phyloP scores from a whole-genome alignment of 1,140 invertebrate genomes.

The Cyclina sinensis region DNA sequence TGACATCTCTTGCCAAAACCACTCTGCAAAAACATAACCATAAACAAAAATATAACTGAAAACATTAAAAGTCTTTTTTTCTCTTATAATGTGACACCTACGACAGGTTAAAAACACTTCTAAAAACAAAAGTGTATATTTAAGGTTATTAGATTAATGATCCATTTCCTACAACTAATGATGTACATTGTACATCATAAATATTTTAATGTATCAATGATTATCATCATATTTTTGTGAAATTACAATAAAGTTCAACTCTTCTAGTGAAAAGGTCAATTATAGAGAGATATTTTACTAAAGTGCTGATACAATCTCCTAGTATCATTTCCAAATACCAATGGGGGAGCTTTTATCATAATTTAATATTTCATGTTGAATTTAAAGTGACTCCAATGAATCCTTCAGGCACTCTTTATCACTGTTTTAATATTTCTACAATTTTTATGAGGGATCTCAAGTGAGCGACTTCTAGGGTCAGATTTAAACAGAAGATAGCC shows the following conservation, averaged over 20 bases:
- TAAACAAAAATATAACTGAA: not conserved
- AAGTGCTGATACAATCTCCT: slow-evolving; percentile 47
- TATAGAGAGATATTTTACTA: slow-evolving; percentile 49
- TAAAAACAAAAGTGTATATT: slow-evolving; percentile 7
- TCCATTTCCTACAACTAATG: not conserved
- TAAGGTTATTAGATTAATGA: not conserved
- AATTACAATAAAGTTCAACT: slow-evolving; percentile 58
- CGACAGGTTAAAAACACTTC: slow-evolving; percentile 15
- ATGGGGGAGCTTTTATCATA: slow-evolving; percentile 41
- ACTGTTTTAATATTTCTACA: slow-evolving; percentile 48
- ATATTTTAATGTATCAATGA: slow-evolving; percentile 37
- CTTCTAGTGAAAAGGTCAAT: slow-evolving; percentile 54
- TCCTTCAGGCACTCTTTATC: slow-evolving; percentile 45
- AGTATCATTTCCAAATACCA: slow-evolving; percentile 56
- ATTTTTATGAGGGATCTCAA: slow-evolving; percentile 45
- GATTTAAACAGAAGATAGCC: slow-evolving; percentile 52
- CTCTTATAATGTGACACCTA: slow-evolving; percentile 26
- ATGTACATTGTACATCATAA: slow-evolving; percentile 11
- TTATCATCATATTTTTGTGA: slow-evolving; percentile 34
- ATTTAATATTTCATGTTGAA: slow-evolving; percentile 63
- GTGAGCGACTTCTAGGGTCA: slow-evolving; percentile 7
- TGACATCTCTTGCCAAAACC: not conserved
- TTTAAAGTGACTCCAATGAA: slow-evolving; percentile 57
- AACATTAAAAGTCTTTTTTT: not conserved
- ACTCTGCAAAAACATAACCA: not conserved